Conservation (phyloP, 2,888 invertebrate species). For the Syrista parreyssii region DNA sequence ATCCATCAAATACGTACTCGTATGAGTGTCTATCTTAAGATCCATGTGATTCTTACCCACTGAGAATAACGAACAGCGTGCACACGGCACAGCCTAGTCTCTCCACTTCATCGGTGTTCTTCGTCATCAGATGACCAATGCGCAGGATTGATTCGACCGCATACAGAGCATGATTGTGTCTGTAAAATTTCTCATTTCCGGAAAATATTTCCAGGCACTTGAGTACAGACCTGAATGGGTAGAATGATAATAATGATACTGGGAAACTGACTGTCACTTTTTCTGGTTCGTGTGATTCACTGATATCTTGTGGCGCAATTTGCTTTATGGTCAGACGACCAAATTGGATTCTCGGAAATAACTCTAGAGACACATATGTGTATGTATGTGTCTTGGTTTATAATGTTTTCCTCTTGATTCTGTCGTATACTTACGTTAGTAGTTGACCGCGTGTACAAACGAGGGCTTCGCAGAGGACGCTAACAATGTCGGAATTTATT, state of each 20-base stretch:
- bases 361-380: background rate
- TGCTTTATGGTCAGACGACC: background rate
- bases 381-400: background rate
- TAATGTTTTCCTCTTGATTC: background rate
- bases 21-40: background rate
- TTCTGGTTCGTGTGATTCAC: background rate
- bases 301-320: background rate
- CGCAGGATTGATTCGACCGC: slow-evolving; percentile 33
- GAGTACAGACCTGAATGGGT: slow-evolving; percentile 10
- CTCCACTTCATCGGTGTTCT: slow-evolving; percentile 12
- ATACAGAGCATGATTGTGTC: slow-evolving; percentile 26
- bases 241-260: background rate
- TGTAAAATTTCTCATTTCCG: slow-evolving; percentile 32
- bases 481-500: slow-evolving; percentile 13
- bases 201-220: slow-evolving; percentile 23
- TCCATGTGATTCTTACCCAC: background rate
- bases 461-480: slow-evolving; percentile 9
- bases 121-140: slow-evolving; percentile 25
- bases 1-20: background rate
- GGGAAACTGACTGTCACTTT: background rate
- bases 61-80: slow-evolving; percentile 2
- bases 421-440: slow-evolving; percentile 5
- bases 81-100: background rate
- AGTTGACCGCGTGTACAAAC: slow-evolving; percentile 5
- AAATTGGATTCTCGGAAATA: background rate